Percentiles rank a stretch among this genome's conserved stretches.
phyloP scores from a whole-genome alignment of 2,888 invertebrate genomes.

The Tipula unca region DNA sequence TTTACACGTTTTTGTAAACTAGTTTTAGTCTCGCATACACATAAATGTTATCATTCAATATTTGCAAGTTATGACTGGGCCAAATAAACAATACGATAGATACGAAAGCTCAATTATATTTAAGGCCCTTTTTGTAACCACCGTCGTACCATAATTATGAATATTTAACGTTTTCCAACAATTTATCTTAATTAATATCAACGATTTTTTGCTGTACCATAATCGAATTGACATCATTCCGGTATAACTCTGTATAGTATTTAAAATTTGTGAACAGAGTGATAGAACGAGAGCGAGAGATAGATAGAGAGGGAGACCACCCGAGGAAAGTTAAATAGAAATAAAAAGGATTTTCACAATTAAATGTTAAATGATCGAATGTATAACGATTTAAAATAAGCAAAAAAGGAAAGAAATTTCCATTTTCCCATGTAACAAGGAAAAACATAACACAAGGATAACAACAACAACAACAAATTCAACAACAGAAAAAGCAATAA shows the following conservation, averaged over 20 bases:
- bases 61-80: too few species aligned
- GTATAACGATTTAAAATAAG: neutral
- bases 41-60: too few species aligned
- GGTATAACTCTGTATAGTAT: too few species aligned
- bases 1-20: too few species aligned
- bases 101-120: too few species aligned
- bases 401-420: neutral
- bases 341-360: conserved; percentile 14
- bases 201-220: neutral
- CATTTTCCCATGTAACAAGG: neutral
- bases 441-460: neutral
- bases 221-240: neutral
- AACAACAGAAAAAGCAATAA: conserved; percentile 1
- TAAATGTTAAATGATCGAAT: conserved; percentile 14
- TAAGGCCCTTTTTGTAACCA: too few species aligned
- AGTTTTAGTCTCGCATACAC: too few species aligned
- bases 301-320: neutral
- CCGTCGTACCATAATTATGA: neutral
- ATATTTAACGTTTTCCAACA: neutral
- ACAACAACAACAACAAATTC: neutral
- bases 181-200: neutral
- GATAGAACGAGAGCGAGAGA: neutral
- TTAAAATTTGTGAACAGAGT: too few species aligned
- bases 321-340: neutral
- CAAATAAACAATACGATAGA: too few species aligned